These are phyloP conservation scores for Rhagoletis zephyria DNA, from an alignment of 1,140 invertebrate species.

Conservation along the genomic window DNA sequence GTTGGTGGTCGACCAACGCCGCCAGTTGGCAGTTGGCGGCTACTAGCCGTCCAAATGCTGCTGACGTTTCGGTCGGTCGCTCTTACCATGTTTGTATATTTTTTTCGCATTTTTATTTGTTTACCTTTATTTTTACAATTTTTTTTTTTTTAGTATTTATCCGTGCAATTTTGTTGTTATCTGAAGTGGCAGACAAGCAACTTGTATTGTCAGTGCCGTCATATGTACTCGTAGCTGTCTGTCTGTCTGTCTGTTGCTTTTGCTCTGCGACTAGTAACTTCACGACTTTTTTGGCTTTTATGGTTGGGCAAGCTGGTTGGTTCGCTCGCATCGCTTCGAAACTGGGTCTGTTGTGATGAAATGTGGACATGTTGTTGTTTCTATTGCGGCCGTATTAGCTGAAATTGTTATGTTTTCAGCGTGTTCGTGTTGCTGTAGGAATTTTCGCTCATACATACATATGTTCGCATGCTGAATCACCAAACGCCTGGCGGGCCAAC, in stretches of 20 bases:
- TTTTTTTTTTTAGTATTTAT: not conserved
- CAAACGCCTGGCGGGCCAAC: not conserved
- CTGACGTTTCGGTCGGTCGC: not conserved
- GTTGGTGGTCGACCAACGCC: not conserved
- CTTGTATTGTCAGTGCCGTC: not conserved
- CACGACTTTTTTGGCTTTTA: not conserved
- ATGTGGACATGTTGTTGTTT: constrained; percentile 2
- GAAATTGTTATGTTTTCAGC: not conserved
- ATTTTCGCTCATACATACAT: not conserved
- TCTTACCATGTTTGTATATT: not conserved
- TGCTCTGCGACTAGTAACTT: not conserved
- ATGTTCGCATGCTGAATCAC: not conserved
- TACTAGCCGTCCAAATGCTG: not conserved
- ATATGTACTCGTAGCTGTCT: not conserved
- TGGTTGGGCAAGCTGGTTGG: not conserved
- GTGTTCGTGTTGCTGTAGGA: not conserved
- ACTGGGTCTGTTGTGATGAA: constrained; percentile 15
- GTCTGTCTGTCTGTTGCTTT: not conserved
- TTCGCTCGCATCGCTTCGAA: not conserved
- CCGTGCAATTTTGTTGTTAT: constrained; percentile 1
- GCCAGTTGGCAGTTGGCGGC: not conserved
- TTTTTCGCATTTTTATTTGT: not conserved
- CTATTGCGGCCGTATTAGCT: not conserved
- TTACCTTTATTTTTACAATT: not conserved
- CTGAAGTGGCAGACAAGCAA: not conserved